Evolutionary conservation across 2,888 invertebrate species (phyloP).

Genomic region (Chloroclystis v-ata): DNA sequence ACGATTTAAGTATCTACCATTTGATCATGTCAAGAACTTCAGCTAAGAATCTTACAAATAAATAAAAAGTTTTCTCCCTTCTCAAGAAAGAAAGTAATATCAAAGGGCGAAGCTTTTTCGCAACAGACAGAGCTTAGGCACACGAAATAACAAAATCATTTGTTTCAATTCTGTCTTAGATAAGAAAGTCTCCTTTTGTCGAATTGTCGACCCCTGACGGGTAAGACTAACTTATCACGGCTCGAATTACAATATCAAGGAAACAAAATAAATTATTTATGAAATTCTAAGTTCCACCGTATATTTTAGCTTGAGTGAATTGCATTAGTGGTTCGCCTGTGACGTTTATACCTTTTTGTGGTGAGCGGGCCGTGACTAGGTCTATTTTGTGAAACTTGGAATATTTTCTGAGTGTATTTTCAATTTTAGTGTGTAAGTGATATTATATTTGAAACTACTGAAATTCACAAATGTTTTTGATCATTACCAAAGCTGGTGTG

Average conservation of each 20-base stretch:
- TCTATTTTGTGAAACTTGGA: background rate
- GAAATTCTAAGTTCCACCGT: conserved; percentile 25
- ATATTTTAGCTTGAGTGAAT: conserved; percentile 18
- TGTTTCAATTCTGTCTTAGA: conserved; percentile 39
- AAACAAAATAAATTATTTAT: conserved; percentile 52
- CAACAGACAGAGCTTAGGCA: conserved; percentile 20
- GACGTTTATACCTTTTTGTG: conserved; percentile 7
- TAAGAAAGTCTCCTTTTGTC: conserved; percentile 43
- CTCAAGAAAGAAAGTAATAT: too few relatives aligned
- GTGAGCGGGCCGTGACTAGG: background rate
- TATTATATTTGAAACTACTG: too few relatives aligned
- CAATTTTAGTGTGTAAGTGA: too few relatives aligned
- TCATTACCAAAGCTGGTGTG: too few relatives aligned
- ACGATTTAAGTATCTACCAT: too few relatives aligned
- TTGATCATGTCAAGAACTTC: too few relatives aligned
- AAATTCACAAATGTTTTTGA: too few relatives aligned
- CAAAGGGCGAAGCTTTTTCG: too few relatives aligned
- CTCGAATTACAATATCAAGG: conserved; percentile 48
- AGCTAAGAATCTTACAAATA: too few relatives aligned
- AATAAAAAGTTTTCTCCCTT: too few relatives aligned
- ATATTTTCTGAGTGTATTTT: too few relatives aligned
- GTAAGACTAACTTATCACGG: conserved; percentile 44
- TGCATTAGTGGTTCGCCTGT: conserved; percentile 11
- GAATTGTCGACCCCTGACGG: conserved; percentile 37
- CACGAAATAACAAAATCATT: conserved; percentile 28